Conservation (phyloP, 2,797 vertebrate genomes). For the Neopelma chrysocephalum region DNA sequence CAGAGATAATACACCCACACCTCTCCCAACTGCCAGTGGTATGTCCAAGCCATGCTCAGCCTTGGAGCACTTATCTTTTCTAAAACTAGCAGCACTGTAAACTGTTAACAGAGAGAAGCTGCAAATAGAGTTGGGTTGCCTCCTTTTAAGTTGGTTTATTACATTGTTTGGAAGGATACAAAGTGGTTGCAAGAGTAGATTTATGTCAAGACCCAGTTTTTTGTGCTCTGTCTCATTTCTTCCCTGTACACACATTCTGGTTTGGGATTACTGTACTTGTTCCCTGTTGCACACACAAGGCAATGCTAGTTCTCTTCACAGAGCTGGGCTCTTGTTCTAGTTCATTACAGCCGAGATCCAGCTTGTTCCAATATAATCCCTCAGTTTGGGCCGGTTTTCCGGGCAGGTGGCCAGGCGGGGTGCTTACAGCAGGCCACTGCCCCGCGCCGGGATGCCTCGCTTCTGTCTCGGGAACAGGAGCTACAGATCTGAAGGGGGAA, state of each 20-base stretch:
- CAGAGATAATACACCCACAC: neutral
- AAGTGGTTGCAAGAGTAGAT: neutral
- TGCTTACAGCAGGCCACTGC: too few relatives aligned
- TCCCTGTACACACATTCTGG: accelerated
- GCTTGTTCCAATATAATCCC: neutral
- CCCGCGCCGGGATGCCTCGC: accelerated
- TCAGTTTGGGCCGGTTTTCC: accelerated
- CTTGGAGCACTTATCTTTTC: neutral
- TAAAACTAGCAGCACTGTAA: neutral
- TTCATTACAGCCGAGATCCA: neutral
- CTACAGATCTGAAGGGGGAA: neutral
- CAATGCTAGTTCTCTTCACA: accelerated
- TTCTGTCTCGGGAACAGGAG: too few relatives aligned
- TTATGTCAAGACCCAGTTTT: neutral
- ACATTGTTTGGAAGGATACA: neutral
- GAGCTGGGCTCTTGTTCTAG: neutral
- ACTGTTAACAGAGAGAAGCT: neutral
- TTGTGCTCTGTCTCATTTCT: neutral
- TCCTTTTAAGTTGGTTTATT: neutral
- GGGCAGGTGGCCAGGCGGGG: neutral
- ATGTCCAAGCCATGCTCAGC: neutral
- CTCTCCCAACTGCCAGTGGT: neutral
- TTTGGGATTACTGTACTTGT: neutral
- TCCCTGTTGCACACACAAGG: neutral
- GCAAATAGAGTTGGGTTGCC: neutral